Evolutionary conservation across 2,888 invertebrate genomes (phyloP).

Genomic region (Idaea aversata): DNA sequence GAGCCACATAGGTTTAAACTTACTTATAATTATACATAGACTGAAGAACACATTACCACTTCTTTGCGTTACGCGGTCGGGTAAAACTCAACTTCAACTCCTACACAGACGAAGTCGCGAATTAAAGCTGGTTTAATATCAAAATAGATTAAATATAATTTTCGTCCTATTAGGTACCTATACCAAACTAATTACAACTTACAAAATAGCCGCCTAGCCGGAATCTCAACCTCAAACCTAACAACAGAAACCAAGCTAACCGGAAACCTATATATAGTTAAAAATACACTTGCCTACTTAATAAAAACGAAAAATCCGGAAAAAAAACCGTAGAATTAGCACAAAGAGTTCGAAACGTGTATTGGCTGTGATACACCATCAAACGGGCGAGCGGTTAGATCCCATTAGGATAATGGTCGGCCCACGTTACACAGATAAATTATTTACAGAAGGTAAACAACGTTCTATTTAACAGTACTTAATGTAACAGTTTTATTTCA

Average conservation of each 20-base stretch:
- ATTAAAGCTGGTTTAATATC: too few species aligned
- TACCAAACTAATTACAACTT: too few species aligned
- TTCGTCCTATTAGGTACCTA: too few species aligned
- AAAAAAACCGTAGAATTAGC: slow-evolving; percentile 9
- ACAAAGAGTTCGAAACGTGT: slow-evolving; percentile 19
- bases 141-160: too few species aligned
- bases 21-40: too few species aligned
- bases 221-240: neutral
- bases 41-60: too few species aligned
- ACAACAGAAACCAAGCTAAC: neutral
- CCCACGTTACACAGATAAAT: slow-evolving; percentile 25
- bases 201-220: neutral
- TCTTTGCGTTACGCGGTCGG: too few species aligned
- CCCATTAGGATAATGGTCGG: slow-evolving; percentile 68
- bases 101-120: too few species aligned
- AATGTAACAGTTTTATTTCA: neutral
- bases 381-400: slow-evolving; percentile 58
- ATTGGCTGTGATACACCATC: slow-evolving; percentile 30
- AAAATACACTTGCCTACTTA: slow-evolving; percentile 3
- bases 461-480: neutral
- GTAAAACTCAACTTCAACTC: too few species aligned
- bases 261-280: neutral
- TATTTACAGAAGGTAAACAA: slow-evolving; percentile 11
- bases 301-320: slow-evolving; percentile 7
- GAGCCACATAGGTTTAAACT: too few species aligned